Evolutionary conservation across 2,113 vertebrate genomes (phyloP).

Genomic region (Pardalotus punctatus): DNA sequence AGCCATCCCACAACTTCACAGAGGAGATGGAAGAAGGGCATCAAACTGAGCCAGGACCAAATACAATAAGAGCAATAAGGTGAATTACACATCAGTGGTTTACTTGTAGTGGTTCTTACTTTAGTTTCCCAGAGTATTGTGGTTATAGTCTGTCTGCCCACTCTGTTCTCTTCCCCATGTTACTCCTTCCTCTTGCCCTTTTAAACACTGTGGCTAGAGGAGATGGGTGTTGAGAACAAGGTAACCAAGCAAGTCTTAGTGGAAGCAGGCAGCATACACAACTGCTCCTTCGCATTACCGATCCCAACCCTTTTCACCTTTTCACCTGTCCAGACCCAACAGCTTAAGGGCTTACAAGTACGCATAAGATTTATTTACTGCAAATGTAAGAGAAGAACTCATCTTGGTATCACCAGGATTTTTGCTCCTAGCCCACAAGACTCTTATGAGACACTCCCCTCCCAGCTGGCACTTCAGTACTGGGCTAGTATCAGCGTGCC

Average conservation of each 20-base stretch:
- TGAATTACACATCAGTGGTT: neutral
- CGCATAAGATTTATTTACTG: neutral
- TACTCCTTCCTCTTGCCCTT: neutral
- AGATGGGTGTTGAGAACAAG: neutral
- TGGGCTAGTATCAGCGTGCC: fast-evolving
- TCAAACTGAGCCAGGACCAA: neutral
- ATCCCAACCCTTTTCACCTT: neutral
- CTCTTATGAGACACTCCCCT: neutral
- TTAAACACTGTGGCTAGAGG: neutral
- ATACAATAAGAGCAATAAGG: neutral
- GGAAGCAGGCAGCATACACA: neutral
- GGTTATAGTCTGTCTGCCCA: neutral
- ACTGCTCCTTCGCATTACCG: neutral
- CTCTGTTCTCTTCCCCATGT: neutral
- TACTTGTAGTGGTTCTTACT: neutral
- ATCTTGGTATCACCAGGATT: neutral
- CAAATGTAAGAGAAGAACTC: neutral
- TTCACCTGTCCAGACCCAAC: neutral
- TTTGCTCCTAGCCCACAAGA: neutral
- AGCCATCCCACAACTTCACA: neutral
- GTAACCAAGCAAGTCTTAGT: neutral
- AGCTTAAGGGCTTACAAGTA: neutral
- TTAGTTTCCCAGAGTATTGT: neutral
- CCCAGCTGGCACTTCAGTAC: neutral
- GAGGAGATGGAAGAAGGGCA: neutral